Base-by-base conservation (phyloP, 2,888 invertebrate genomes). In the Habroteleia sp. region DNA sequence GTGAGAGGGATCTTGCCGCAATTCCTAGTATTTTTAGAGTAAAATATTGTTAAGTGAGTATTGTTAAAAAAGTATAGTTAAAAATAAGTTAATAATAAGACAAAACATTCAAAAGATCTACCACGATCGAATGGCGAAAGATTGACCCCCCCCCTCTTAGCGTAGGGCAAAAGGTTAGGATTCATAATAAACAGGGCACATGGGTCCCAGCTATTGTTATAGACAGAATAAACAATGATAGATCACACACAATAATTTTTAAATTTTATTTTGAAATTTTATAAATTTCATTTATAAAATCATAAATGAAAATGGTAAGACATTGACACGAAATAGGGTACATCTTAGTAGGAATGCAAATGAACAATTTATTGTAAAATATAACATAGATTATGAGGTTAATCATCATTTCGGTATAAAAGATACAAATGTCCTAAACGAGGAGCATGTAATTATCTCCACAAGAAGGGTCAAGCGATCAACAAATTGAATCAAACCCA, bases 1-100 rank as follows among this genome's bases (percentile, higher is more conserved):
- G 46, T 25, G 7, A 27, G 44, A 35, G 65, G 74, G 27, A 52
- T 65, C 0, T n/a, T 75, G 0, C 71, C 74, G 0, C 13, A 66
- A 44, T 46, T 31, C 11, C 5, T 48, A 33, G 33, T n/a, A n/a
- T n/a, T n/a, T n/a, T n/a, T n/a, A n/a, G n/a, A n/a, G n/a, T n/a
- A n/a, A n/a, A n/a, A n/a, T n/a, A n/a, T n/a, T n/a, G n/a, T n/a
- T 6, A 25, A 13, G 13, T 42, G 3, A 23, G 13, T 27, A 27
- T 2, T 27, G 7, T 27, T n/a, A n/a, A n/a, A n/a, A n/a, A n/a
- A n/a, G n/a, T n/a, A n/a, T n/a, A n/a, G n/a, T n/a, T n/a, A n/a
- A n/a, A 46, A 16, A 46, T 16, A 29, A 46, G 4, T 16, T 31
- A 14, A n/a, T 11, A 33, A 16, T 10, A 17, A 60, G 52, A 54